These are phyloP conservation scores for Rhinopomastus cyanomelas DNA, from an alignment of 2,113 vertebrate genomes.

Conservation along the genomic window DNA sequence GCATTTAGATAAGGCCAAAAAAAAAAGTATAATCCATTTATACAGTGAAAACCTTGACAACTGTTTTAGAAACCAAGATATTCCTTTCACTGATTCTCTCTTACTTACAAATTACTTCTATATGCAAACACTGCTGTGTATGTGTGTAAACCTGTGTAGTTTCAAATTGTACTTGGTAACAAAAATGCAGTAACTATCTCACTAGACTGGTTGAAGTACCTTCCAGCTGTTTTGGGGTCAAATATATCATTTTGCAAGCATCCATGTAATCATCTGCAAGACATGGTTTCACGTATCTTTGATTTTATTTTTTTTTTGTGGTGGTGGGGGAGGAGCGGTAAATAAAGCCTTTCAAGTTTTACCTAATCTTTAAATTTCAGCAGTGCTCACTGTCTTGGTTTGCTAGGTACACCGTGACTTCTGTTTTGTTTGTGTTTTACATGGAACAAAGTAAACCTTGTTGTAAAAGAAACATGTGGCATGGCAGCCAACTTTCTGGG, in stretches of 20 bases:
- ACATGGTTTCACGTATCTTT: background rate
- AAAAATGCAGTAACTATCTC: background rate
- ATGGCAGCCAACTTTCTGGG: background rate
- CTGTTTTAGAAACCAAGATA: background rate
- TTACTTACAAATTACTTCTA: background rate
- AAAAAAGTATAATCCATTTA: accelerated
- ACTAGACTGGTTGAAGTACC: background rate
- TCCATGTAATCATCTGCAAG: background rate
- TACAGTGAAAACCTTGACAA: background rate
- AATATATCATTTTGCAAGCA: background rate
- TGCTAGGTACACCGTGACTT: background rate
- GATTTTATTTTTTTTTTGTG: background rate
- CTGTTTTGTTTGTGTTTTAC: background rate
- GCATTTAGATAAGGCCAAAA: background rate
- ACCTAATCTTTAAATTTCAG: background rate
- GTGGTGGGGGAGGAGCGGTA: accelerated
- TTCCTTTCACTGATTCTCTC: background rate
- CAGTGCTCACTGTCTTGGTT: background rate
- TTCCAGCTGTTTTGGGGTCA: background rate
- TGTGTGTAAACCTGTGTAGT: background rate
- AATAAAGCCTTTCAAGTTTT: background rate
- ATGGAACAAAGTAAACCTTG: background rate
- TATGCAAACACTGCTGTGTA: background rate
- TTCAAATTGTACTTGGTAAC: background rate
- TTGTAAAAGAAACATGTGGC: background rate